Conservation (phyloP, 64 coral and sea anemone species). For the Porites lutea region DNA sequence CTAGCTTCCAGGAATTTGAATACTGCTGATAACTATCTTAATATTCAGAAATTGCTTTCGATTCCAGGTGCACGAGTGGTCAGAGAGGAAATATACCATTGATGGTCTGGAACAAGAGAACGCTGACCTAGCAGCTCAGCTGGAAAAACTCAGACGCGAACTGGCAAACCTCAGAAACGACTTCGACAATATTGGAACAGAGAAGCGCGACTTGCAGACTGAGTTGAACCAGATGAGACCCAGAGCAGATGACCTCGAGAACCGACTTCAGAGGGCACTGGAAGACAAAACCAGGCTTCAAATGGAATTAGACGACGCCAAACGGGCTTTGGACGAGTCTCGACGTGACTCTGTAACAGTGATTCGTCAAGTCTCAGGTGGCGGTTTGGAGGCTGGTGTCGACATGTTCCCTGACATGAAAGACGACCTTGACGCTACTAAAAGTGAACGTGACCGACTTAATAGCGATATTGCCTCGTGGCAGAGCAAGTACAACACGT, state of each 20-base stretch:
- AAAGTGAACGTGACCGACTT: slow-evolving; percentile 83
- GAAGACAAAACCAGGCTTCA: slow-evolving; percentile 75
- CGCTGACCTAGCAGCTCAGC: slow-evolving; percentile 34
- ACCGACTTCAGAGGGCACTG: slow-evolving; percentile 50
- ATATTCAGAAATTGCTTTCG: background rate
- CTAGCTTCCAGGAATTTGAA: too few relatives aligned
- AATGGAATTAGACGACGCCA: slow-evolving; percentile 68
- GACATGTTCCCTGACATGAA: slow-evolving; percentile 81
- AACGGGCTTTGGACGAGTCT: slow-evolving; percentile 53
- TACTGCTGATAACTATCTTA: too few relatives aligned
- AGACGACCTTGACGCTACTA: slow-evolving; percentile 70
- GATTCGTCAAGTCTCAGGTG: slow-evolving; percentile 65
- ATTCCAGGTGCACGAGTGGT: slow-evolving; percentile 49
- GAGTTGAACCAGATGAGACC: slow-evolving; percentile 60
- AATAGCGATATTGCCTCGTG: slow-evolving; percentile 68
- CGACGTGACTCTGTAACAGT: slow-evolving; percentile 52
- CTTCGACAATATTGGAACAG: slow-evolving; percentile 72
- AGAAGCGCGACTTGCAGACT: slow-evolving; percentile 70
- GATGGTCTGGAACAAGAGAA: slow-evolving; percentile 83
- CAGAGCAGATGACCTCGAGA: slow-evolving; percentile 56
- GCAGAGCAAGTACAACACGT: slow-evolving; percentile 81
- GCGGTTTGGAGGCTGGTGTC: slow-evolving; percentile 54
- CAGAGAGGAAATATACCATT: slow-evolving; percentile 90
- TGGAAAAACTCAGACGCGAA: slow-evolving; percentile 83
- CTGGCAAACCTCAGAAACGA: slow-evolving; percentile 64